Evolutionary conservation across 2,888 invertebrate species (phyloP).

Genomic region (Selenia dentaria): DNA sequence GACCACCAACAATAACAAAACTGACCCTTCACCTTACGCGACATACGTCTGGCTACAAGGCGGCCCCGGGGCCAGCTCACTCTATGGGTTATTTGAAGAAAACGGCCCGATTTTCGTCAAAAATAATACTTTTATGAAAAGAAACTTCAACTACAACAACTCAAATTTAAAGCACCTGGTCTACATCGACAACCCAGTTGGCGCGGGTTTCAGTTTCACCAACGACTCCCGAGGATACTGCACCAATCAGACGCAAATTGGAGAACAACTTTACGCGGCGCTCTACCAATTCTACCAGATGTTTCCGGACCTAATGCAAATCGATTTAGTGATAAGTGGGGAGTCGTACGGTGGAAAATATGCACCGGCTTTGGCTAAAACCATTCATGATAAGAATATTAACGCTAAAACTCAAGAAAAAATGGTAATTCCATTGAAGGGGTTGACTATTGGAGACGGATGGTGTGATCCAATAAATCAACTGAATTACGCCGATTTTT

Average conservation of each 20-base stretch:
- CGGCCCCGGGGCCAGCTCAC: conserved; percentile 92
- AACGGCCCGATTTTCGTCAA: conserved; percentile 87
- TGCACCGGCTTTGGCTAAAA: conserved; percentile 89
- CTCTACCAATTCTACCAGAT: conserved; percentile 92
- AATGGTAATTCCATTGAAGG: conserved; percentile 65
- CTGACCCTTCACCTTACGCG: conserved; percentile 85
- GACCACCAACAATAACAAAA: conserved; percentile 67
- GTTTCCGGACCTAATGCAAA: conserved; percentile 89
- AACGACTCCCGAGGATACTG: conserved; percentile 90
- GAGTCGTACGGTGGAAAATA: conserved; percentile 94
- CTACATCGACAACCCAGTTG: conserved; percentile 97
- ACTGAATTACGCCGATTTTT: conserved; percentile 89
- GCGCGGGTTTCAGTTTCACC: conserved; percentile 96
- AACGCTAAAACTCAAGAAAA: background rate
- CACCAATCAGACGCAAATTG: conserved; percentile 91
- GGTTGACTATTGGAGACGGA: conserved; percentile 91
- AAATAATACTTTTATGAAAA: conserved; percentile 68
- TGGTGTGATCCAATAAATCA: conserved; percentile 91
- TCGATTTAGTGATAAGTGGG: conserved; percentile 93
- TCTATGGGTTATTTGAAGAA: conserved; percentile 92
- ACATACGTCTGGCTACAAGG: conserved; percentile 94
- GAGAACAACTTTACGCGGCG: conserved; percentile 90
- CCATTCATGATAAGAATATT: conserved; percentile 82
- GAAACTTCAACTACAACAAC: conserved; percentile 91
- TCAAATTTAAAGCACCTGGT: conserved; percentile 89